A percentile compares a stretch with the other conserved stretches of the same genome.
Evolutionary conservation across 2,888 invertebrate genomes (phyloP).

Genomic region (Lochmaea crataegi): DNA sequence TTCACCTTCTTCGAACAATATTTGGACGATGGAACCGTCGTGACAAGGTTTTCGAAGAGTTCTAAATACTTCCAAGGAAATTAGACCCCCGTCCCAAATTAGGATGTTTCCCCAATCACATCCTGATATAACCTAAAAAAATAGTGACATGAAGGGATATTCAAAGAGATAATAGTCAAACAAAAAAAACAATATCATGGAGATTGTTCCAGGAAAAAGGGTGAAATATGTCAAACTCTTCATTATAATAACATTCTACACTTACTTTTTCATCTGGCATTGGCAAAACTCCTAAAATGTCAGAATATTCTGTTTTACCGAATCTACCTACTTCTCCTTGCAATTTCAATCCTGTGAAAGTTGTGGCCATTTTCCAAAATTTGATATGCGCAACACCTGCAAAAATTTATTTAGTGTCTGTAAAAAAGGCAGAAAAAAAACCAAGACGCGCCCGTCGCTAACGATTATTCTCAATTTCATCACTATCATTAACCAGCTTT

Average conservation of each 20-base stretch:
- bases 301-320: conserved; percentile 92
- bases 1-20: conserved; percentile 64
- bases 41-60: conserved; percentile 82
- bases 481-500: no score
- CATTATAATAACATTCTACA: not conserved
- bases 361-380: conserved; percentile 93
- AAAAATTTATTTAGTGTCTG: no score
- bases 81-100: conserved; percentile 90
- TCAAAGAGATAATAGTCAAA: not conserved
- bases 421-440: no score
- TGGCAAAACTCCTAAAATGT: conserved; percentile 85
- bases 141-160: not conserved
- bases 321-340: conserved; percentile 90
- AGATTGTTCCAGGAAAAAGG: no score
- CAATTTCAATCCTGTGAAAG: conserved; percentile 91
- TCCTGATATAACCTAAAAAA: conserved; percentile 79
- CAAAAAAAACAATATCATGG: conserved; percentile 4
- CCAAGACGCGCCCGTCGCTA: not conserved
- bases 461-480: not conserved
- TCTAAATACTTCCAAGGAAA: conserved; percentile 84
- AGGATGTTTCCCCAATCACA: conserved; percentile 93
- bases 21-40: conserved; percentile 76
- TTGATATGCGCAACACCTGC: conserved; percentile 81
- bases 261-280: conserved; percentile 89
- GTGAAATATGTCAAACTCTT: no score